Evolutionary conservation across 2,888 invertebrate species (phyloP).

Genomic region (Nomada fucata): DNA sequence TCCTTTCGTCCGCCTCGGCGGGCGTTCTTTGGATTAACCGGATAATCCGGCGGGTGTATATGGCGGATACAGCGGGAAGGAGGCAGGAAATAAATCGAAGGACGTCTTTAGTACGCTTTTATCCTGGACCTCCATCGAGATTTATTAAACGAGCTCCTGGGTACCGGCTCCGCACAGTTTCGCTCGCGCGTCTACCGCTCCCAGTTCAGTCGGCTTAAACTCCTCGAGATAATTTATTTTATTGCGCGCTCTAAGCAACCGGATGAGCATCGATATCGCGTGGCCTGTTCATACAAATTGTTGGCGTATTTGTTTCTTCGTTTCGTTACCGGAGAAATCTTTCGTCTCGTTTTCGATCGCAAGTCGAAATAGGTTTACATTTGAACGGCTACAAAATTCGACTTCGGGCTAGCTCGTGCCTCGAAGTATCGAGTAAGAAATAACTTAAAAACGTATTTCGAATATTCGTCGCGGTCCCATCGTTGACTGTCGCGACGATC

Average conservation of each 20-base stretch:
- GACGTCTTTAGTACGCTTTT: slow-evolving; percentile 63
- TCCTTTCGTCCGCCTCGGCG: slow-evolving; percentile 1
- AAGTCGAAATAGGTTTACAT: too few relatives aligned
- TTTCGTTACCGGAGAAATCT: too few relatives aligned
- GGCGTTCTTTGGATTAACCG: slow-evolving; percentile 53
- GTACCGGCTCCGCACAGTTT: slow-evolving; percentile 34
- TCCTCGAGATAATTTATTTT: slow-evolving; percentile 60
- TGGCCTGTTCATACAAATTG: neutral
- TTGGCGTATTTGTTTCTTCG: too few relatives aligned
- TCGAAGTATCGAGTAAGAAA: neutral
- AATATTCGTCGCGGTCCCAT: slow-evolving; percentile 36
- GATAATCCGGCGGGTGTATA: slow-evolving; percentile 67
- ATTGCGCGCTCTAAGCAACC: slow-evolving; percentile 7
- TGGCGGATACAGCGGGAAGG: slow-evolving; percentile 48
- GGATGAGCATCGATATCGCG: neutral
- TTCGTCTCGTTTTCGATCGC: too few relatives aligned
- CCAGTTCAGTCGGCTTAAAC: slow-evolving; percentile 36
- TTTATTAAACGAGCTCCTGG: slow-evolving; percentile 66
- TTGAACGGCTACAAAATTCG: neutral
- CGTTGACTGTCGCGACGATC: neutral
- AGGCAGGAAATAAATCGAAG: slow-evolving; percentile 63
- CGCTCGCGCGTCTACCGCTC: slow-evolving; percentile 13
- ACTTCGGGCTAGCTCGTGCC: too few relatives aligned
- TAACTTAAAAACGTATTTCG: neutral
- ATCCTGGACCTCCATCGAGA: slow-evolving; percentile 64